Percentiles rank a stretch among this genome's conserved stretches.
phyloP scores from a whole-genome alignment of 2,113 vertebrate genomes.

The Beaufortia kweichowensis region DNA sequence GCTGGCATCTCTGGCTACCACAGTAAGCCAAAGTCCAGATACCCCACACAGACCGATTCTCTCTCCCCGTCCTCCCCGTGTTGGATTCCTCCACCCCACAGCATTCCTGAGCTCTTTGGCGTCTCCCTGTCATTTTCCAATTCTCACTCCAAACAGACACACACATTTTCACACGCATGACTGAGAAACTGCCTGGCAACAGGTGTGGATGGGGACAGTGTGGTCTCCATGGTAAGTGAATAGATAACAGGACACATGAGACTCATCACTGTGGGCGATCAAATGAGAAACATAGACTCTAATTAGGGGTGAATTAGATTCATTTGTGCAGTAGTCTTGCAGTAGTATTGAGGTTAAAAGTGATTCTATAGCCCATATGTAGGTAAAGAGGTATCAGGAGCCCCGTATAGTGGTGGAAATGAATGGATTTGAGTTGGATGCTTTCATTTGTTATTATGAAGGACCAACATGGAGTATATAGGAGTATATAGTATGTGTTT shows the following conservation, averaged over 20 bases:
- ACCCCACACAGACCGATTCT: slow-evolving; percentile 32
- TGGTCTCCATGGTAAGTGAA: not conserved
- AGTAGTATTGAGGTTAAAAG: not conserved
- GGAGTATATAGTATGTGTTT: no score
- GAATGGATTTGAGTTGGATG: no score
- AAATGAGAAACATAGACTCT: not conserved
- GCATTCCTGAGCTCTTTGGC: slow-evolving; percentile 50
- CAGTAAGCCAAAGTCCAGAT: slow-evolving; percentile 42
- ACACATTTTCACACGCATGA: slow-evolving; percentile 1
- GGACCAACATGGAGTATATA: no score
- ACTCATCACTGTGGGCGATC: not conserved
- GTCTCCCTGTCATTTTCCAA: slow-evolving; percentile 29
- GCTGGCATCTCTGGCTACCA: slow-evolving; percentile 11
- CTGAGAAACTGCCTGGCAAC: slow-evolving; percentile 14
- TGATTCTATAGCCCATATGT: not conserved
- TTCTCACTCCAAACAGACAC: slow-evolving; percentile 37
- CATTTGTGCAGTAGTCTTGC: not conserved
- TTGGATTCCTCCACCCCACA: slow-evolving; percentile 42
- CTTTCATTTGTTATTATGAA: no score
- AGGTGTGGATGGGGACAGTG: slow-evolving; percentile 5
- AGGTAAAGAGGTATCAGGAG: not conserved
- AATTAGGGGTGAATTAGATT: not conserved
- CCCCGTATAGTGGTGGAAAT: not conserved
- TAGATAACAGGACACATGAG: slow-evolving; percentile 13
- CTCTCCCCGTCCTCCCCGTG: not conserved